Conservation (phyloP, 2,888 invertebrate genomes). For the Baccha elongata region DNA sequence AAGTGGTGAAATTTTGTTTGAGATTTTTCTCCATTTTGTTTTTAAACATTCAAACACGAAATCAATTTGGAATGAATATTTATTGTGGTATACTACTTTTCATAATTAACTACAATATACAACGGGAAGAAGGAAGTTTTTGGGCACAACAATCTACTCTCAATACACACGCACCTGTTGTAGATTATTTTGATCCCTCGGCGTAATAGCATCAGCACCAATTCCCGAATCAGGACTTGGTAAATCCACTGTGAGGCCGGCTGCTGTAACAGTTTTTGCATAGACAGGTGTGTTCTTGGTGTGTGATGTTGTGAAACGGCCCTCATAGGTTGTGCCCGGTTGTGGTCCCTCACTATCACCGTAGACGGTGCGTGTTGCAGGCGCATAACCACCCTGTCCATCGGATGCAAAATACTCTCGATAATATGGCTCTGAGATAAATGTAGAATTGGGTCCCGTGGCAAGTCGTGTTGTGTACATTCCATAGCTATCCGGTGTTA, state of each 20-base stretch:
- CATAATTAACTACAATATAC: conserved; percentile 52
- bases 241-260: conserved; percentile 95
- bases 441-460: conserved; percentile 83
- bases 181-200: conserved; percentile 93
- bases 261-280: conserved; percentile 85
- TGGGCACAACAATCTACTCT: conserved; percentile 53
- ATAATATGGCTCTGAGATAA: conserved; percentile 89
- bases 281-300: conserved; percentile 81
- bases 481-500: conserved; percentile 81
- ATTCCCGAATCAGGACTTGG: conserved; percentile 98
- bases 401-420: conserved; percentile 88
- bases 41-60: conserved; percentile 63
- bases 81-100: conserved; percentile 30
- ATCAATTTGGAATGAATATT: conserved; percentile 55
- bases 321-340: conserved; percentile 81
- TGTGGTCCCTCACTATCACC: conserved; percentile 81
- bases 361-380: conserved; percentile 80
- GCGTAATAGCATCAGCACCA: conserved; percentile 96
- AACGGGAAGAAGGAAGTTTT: conserved; percentile 1
- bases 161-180: conserved; percentile 89
- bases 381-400: conserved; percentile 82
- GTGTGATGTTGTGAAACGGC: conserved; percentile 80
- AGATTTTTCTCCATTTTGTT: conserved; percentile 5
- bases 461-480: conserved; percentile 81
- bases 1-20: conserved; percentile 52